A percentile compares a stretch with the other conserved stretches of the same genome.
These are phyloP conservation scores for Cassiopea xamachana DNA, from an alignment of 30 jellyfish, hydroid and myxozoan species.

Conservation along the genomic window DNA sequence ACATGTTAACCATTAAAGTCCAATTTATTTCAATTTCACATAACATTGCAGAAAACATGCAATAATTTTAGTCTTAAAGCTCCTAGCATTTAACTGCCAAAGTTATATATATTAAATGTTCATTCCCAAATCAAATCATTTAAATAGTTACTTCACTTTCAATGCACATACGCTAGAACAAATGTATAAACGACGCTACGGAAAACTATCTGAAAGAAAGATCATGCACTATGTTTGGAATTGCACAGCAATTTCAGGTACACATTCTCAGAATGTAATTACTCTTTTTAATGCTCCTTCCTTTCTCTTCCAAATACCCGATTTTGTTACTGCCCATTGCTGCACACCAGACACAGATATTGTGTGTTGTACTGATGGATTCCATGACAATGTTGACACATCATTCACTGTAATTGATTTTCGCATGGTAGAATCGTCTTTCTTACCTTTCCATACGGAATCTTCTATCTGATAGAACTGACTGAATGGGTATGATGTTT, in stretches of 20 bases:
- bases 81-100: too few relatives aligned
- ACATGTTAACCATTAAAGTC: too few relatives aligned
- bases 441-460: background rate
- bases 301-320: background rate
- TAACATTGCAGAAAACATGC: too few relatives aligned
- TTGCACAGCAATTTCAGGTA: background rate
- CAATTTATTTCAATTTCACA: too few relatives aligned
- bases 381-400: background rate
- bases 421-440: background rate
- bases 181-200: too few relatives aligned
- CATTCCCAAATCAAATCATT: too few relatives aligned
- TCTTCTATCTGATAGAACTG: constrained; percentile 11
- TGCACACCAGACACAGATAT: background rate
- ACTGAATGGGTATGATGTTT: background rate
- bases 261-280: background rate
- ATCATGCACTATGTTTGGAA: constrained; percentile 35
- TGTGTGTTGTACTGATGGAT: background rate
- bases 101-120: too few relatives aligned
- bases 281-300: background rate
- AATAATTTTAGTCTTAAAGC: too few relatives aligned
- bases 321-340: constrained; percentile 7
- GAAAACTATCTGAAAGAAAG: too few relatives aligned
- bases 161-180: too few relatives aligned
- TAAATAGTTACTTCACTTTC: too few relatives aligned
- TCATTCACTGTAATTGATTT: background rate